A percentile compares a stretch with the other conserved stretches of the same genome.
Evolutionary conservation across 2,113 vertebrate genomes (phyloP).

Genomic region (Nyctereutes procyonoides): DNA sequence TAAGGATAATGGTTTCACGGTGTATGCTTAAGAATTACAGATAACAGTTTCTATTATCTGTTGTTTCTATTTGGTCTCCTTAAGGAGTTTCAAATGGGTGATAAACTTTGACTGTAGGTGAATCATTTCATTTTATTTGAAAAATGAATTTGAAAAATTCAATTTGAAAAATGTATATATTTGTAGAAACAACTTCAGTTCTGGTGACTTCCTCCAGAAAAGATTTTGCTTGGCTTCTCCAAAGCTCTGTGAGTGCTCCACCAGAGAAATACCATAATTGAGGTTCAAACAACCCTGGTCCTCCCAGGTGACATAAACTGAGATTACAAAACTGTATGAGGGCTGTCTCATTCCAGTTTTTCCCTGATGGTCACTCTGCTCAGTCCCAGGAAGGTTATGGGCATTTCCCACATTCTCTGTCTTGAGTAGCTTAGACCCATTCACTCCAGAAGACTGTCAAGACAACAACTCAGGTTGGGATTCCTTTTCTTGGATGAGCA

Average conservation of each 20-base stretch:
- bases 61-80: background rate
- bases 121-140: background rate
- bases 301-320: background rate
- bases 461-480: accelerated
- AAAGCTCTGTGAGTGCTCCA: background rate
- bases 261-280: background rate
- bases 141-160: too few species aligned
- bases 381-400: background rate
- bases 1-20: background rate
- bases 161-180: background rate
- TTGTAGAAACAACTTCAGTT: background rate
- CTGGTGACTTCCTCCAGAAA: background rate
- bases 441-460: background rate
- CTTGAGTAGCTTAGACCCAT: background rate
- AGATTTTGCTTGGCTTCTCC: background rate
- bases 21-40: background rate
- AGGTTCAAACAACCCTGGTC: background rate
- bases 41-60: background rate
- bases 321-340: too few species aligned
- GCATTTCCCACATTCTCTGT: background rate
- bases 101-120: background rate
- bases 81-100: background rate
- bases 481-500: background rate
- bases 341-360: accelerated
- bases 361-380: background rate